phyloP scores from a whole-genome alignment of 35 echinoderm and acorn worm species.

The Diadema setosum region DNA sequence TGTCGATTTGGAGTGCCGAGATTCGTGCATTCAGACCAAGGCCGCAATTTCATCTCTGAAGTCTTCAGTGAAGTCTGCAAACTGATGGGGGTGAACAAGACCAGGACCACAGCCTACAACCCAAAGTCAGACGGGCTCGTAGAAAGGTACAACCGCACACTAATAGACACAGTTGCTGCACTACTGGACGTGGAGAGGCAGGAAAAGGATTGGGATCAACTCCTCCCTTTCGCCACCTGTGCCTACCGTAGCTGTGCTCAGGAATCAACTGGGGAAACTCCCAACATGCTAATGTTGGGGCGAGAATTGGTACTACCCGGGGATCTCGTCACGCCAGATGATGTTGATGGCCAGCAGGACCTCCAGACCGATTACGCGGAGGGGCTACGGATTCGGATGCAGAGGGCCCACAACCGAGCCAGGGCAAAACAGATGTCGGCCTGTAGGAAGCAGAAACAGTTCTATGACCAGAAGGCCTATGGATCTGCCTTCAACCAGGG shows the following conservation, averaged over 20 bases:
- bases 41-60: slow-evolving; percentile 58
- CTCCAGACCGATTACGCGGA: not conserved
- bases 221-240: slow-evolving; percentile 35
- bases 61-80: slow-evolving; percentile 35
- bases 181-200: slow-evolving; percentile 4
- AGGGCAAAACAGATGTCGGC: not conserved
- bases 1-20: slow-evolving; percentile 42
- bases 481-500: not conserved
- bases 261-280: slow-evolving; percentile 49
- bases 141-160: slow-evolving; percentile 53
- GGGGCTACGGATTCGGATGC: not conserved
- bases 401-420: not conserved
- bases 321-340: not conserved
- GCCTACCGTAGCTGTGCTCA: slow-evolving; percentile 33
- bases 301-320: slow-evolving; percentile 9
- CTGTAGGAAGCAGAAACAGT: not conserved
- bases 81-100: slow-evolving; percentile 43
- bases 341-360: not conserved
- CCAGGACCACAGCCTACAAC: slow-evolving; percentile 46
- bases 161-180: not conserved
- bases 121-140: slow-evolving; percentile 46
- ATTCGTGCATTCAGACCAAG: slow-evolving; percentile 25
- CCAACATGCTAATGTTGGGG: slow-evolving; percentile 64
- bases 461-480: slow-evolving; percentile 17
- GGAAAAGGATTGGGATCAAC: slow-evolving; percentile 54